Evolutionary conservation across 2,888 invertebrate species (phyloP).

Genomic region (Entomobrya multifasciata): DNA sequence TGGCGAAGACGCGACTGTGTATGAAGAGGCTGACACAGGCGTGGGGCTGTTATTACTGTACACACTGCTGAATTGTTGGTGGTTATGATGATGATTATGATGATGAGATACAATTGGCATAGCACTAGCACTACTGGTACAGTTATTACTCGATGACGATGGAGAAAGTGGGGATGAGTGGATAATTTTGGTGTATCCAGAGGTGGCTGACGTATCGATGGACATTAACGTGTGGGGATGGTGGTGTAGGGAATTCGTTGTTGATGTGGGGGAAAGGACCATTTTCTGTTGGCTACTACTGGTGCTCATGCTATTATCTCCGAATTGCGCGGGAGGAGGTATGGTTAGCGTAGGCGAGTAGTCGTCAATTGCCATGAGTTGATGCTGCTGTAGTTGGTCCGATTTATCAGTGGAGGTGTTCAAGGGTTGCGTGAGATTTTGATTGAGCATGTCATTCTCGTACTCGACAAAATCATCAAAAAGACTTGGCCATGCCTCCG

Average conservation of each 20-base stretch:
- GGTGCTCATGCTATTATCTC: conserved; percentile 35
- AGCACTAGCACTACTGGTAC: conserved; percentile 15
- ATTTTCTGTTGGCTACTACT: neutral
- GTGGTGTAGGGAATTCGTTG: conserved; percentile 20
- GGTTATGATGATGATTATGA: no score
- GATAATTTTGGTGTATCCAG: conserved; percentile 65
- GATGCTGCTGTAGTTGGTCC: conserved; percentile 64
- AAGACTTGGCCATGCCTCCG: no score
- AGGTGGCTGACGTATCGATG: conserved; percentile 54
- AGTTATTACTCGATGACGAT: conserved; percentile 30
- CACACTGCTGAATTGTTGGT: neutral
- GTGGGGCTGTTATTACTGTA: conserved; percentile 43
- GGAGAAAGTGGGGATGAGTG: conserved; percentile 45
- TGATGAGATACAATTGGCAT: conserved; percentile 53
- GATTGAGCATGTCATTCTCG: no score
- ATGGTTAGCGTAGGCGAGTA: conserved; percentile 29
- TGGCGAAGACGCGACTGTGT: neutral
- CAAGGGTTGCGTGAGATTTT: neutral
- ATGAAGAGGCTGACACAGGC: conserved; percentile 66
- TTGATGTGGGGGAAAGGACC: conserved; percentile 13
- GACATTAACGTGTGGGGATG: conserved; percentile 51
- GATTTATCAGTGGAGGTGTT: conserved; percentile 80
- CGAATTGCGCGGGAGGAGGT: conserved; percentile 51
- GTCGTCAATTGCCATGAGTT: conserved; percentile 39
- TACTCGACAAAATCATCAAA: no score